Evolutionary conservation across 2,797 vertebrate genomes (phyloP).

Genomic region (Pantherophis alleghaniensis): DNA sequence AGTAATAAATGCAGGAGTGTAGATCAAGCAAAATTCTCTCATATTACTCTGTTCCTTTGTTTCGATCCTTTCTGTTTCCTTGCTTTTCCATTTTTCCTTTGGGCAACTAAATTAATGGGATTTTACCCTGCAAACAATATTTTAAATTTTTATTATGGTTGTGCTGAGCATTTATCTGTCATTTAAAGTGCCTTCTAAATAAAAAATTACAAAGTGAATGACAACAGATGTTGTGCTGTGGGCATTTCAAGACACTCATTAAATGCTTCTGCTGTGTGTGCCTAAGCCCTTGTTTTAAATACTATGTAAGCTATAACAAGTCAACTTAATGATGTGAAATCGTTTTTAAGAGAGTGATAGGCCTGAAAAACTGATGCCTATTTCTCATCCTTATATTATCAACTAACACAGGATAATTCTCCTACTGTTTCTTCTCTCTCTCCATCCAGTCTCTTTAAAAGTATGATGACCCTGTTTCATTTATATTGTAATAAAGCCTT

Average conservation of each 20-base stretch:
- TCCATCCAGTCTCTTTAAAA: neutral
- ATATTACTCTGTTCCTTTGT: neutral
- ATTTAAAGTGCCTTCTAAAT: slow-evolving; percentile 3
- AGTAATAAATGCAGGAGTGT: neutral
- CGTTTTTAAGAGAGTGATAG: neutral
- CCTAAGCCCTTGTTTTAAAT: neutral
- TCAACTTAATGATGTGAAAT: neutral
- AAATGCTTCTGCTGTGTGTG: neutral
- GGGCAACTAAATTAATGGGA: neutral
- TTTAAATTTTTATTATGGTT: neutral
- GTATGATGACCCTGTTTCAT: neutral
- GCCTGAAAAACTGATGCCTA: neutral
- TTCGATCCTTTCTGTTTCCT: neutral
- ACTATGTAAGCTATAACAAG: neutral
- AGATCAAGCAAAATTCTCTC: neutral
- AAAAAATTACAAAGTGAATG: neutral
- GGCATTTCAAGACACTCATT: neutral
- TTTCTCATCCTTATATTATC: neutral
- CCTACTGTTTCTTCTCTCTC: neutral
- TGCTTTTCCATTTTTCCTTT: neutral
- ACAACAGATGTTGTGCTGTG: neutral
- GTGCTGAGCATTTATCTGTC: neutral
- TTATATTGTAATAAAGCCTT: slow-evolving; percentile 3
- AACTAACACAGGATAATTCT: neutral
- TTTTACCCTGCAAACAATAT: neutral